These are phyloP conservation scores for Pachycephus smyrnensis DNA, from an alignment of 2,888 invertebrate genomes.

Conservation along the genomic window DNA sequence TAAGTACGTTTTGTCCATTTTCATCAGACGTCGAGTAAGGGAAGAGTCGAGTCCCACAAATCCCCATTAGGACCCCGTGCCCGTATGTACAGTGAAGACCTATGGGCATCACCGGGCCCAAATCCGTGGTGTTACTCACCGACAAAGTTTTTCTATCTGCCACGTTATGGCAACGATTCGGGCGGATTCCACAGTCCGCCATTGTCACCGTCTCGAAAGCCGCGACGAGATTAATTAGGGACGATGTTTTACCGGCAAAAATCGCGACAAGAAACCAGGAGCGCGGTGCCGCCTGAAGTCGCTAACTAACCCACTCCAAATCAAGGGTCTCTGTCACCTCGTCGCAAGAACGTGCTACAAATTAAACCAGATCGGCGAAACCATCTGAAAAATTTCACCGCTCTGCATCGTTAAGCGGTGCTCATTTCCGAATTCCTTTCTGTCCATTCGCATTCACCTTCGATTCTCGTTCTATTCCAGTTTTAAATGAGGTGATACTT, in stretches of 20 bases:
- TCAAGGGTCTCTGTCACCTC: constrained; percentile 40
- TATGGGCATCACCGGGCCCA: not conserved
- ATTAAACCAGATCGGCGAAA: constrained; percentile 61
- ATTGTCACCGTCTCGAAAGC: constrained; percentile 24
- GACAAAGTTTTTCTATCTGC: constrained; percentile 38
- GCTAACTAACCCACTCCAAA: constrained; percentile 45
- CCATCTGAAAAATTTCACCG: constrained; percentile 57
- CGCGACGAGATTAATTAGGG: constrained; percentile 62
- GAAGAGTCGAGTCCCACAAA: constrained; percentile 32
- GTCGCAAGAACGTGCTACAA: constrained; percentile 65
- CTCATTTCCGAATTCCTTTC: not conserved
- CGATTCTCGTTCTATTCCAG: not conserved
- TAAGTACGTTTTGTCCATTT: constrained; percentile 39
- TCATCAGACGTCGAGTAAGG: not conserved
- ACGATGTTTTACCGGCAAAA: constrained; percentile 62
- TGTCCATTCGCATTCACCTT: not conserved
- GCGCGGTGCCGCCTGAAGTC: constrained; percentile 35
- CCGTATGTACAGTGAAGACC: not conserved
- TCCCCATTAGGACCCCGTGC: constrained; percentile 35
- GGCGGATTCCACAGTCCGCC: constrained; percentile 24
- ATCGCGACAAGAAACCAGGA: constrained; percentile 34
- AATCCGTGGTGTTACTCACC: constrained; percentile 6
- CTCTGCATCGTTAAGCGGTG: not conserved
- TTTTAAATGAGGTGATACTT: not conserved
- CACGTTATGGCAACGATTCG: constrained; percentile 28